Evolutionary conservation across 2,888 invertebrate genomes (phyloP).

Genomic region (Aplocera efformata): DNA sequence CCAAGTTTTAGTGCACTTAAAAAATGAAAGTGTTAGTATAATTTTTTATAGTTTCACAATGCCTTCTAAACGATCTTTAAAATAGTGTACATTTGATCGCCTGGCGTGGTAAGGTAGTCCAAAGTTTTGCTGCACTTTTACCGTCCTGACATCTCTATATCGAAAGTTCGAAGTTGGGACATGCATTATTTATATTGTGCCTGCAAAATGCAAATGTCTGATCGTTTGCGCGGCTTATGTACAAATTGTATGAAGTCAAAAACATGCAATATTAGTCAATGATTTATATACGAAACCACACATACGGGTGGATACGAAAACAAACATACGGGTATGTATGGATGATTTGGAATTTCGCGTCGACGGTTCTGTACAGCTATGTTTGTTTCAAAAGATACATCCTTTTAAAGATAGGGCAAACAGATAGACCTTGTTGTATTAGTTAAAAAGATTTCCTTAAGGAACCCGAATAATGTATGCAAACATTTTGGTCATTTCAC

Average conservation of each 20-base stretch:
- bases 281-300: no score
- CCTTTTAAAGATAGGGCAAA: no score
- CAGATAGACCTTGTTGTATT: no score
- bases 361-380: no score
- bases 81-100: slow-evolving; percentile 48
- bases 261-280: slow-evolving; percentile 2
- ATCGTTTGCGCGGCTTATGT: slow-evolving; percentile 6
- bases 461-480: no score
- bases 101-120: slow-evolving; percentile 44
- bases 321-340: no score
- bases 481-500: no score
- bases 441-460: no score
- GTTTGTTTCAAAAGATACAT: no score
- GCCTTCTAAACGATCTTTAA: slow-evolving; percentile 23
- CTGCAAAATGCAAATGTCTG: slow-evolving; percentile 23
- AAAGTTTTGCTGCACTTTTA: slow-evolving; percentile 50
- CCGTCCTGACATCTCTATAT: slow-evolving; percentile 60
- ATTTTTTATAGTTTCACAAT: slow-evolving; percentile 11
- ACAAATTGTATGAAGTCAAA: slow-evolving; percentile 2
- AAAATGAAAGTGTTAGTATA: slow-evolving; percentile 3
- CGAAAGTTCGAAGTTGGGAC: slow-evolving; percentile 50
- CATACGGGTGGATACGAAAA: no score
- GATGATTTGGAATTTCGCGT: no score
- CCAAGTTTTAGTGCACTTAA: no score
- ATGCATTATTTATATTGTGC: slow-evolving; percentile 41